phyloP scores from a whole-genome alignment of 2,888 invertebrate genomes.

The Dilophus febrilis region DNA sequence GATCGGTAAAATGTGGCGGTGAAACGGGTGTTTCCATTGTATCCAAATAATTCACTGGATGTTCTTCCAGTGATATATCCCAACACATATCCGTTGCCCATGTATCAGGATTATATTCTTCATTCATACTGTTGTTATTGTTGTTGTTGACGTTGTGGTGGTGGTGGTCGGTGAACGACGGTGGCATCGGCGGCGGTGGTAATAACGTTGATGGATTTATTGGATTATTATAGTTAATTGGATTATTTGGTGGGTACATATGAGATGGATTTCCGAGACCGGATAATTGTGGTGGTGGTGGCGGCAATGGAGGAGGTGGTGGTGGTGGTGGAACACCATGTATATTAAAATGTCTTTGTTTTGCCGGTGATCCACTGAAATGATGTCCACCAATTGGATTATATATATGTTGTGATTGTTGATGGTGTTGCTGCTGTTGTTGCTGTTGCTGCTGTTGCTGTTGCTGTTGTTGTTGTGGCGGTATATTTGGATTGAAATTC shows the following conservation, averaged over 20 bases:
- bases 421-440: no score
- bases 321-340: conserved; percentile 20
- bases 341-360: conserved; percentile 11
- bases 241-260: no score
- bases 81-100: conserved; percentile 33
- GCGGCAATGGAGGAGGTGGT: conserved; percentile 26
- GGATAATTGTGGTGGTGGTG: not conserved
- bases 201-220: conserved; percentile 26
- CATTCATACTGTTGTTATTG: conserved; percentile 22
- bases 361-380: conserved; percentile 9
- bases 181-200: conserved; percentile 16
- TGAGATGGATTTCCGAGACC: no score
- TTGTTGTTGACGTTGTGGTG: no score
- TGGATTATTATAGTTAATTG: conserved; percentile 16
- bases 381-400: not conserved
- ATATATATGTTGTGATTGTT: not conserved
- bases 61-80: conserved; percentile 12
- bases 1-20: conserved; percentile 46
- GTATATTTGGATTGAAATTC: not conserved
- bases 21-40: conserved; percentile 43
- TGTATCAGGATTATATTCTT: conserved; percentile 28
- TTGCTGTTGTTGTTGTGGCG: not conserved
- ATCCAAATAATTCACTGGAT: conserved; percentile 18
- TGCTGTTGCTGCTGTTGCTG: not conserved
- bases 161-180: conserved; percentile 17